Percentiles rank a stretch among this genome's conserved stretches.
Evolutionary conservation across 2,113 vertebrate genomes (phyloP).

Genomic region (Pardalotus punctatus): DNA sequence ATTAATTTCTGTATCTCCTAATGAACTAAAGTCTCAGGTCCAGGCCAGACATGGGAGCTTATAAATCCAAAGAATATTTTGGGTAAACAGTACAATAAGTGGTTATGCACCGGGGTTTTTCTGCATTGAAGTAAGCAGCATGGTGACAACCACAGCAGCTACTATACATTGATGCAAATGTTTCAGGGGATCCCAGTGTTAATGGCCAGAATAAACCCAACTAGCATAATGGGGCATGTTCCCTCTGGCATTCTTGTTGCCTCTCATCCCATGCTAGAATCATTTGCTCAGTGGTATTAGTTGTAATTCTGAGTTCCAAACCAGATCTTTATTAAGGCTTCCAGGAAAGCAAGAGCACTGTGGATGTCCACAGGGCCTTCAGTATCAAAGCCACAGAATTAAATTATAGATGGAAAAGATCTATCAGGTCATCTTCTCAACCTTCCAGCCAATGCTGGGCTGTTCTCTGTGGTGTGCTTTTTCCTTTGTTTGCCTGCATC

Average conservation of each 20-base stretch:
- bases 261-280: background rate
- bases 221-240: background rate
- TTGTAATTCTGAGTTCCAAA: background rate
- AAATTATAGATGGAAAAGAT: conserved; percentile 46
- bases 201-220: background rate
- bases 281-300: background rate
- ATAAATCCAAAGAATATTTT: background rate
- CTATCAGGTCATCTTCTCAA: background rate
- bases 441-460: background rate
- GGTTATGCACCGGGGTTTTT: background rate
- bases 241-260: background rate
- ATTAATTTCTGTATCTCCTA: background rate
- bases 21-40: background rate
- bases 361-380: background rate
- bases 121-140: background rate
- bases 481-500: conserved; percentile 12
- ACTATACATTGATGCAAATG: background rate
- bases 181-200: background rate
- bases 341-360: conserved; percentile 32
- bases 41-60: background rate
- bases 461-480: background rate
- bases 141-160: background rate
- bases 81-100: background rate
- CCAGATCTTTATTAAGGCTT: conserved; percentile 1
- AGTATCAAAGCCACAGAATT: background rate